These are phyloP conservation scores for Drosophila azteca DNA, from an alignment of 1,140 invertebrate species.

Conservation along the genomic window DNA sequence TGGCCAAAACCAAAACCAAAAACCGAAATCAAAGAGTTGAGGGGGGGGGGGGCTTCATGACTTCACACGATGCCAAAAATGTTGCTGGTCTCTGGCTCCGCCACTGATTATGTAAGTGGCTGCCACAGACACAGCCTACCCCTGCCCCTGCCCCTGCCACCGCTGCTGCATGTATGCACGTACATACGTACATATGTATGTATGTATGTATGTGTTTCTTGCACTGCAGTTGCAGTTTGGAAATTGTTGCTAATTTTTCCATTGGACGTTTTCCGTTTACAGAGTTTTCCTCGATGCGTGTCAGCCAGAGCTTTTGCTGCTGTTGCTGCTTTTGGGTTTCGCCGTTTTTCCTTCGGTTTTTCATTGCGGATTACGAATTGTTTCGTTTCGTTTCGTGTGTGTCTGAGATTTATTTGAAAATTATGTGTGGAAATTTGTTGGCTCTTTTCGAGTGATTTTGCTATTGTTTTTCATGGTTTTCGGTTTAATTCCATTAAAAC, in stretches of 20 bases:
- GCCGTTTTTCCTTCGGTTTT: slow-evolving; percentile 35
- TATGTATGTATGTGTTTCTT: not conserved
- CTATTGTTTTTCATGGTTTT: slow-evolving; percentile 60
- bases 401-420: slow-evolving; percentile 55
- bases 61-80: slow-evolving; percentile 54
- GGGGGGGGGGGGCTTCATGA: slow-evolving; percentile 22
- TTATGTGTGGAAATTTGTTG: slow-evolving; percentile 63
- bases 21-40: not conserved
- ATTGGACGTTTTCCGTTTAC: slow-evolving; percentile 53
- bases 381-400: slow-evolving; percentile 61
- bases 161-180: not conserved
- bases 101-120: slow-evolving; percentile 59
- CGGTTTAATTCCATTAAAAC: no score
- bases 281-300: slow-evolving; percentile 49
- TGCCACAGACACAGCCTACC: not conserved
- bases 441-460: slow-evolving; percentile 42
- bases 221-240: slow-evolving; percentile 32
- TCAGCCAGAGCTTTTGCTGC: slow-evolving; percentile 22
- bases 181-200: no score
- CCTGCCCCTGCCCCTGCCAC: slow-evolving; percentile 5
- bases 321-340: slow-evolving; percentile 17
- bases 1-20: slow-evolving; percentile 32
- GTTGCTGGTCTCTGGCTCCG: slow-evolving; percentile 33
- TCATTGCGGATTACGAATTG: slow-evolving; percentile 49
- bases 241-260: slow-evolving; percentile 63